Conservation (phyloP, 2,888 invertebrate species). For the Lobophora halterata region DNA sequence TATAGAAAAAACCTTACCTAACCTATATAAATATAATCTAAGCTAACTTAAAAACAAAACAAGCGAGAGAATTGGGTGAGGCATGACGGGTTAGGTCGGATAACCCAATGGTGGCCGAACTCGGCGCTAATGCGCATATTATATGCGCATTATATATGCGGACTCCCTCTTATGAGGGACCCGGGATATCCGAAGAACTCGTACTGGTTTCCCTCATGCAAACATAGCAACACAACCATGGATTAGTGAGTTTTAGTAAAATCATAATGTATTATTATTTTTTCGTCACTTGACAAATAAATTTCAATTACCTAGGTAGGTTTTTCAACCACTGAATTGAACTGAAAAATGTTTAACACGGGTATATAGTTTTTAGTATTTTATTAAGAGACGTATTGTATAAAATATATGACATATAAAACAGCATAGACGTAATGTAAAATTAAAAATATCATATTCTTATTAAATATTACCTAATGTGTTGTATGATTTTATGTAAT, state of each 20-base stretch:
- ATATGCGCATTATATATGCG: no score
- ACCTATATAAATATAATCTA: slow-evolving; percentile 26
- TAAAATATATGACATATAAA: slow-evolving; percentile 81
- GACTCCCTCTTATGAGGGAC: background rate
- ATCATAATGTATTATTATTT: no score
- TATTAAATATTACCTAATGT: slow-evolving; percentile 61
- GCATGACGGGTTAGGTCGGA: no score
- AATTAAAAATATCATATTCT: slow-evolving; percentile 69
- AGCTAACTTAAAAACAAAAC: background rate
- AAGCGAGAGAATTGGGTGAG: background rate
- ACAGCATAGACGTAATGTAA: slow-evolving; percentile 76
- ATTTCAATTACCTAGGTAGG: background rate
- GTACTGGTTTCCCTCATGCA: no score
- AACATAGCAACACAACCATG: no score
- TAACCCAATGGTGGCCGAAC: no score
- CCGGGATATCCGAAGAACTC: background rate
- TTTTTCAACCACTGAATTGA: background rate
- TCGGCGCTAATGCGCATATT: no score
- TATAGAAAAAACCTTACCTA: background rate
- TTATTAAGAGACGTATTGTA: slow-evolving; percentile 79
- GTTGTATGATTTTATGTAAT: slow-evolving; percentile 16
- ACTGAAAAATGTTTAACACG: background rate
- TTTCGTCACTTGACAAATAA: slow-evolving; percentile 1
- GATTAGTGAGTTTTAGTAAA: no score
- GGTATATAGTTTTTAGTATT: slow-evolving; percentile 72